These are phyloP conservation scores for Lepidurus apus DNA, from an alignment of 1,140 invertebrate genomes.

Conservation along the genomic window DNA sequence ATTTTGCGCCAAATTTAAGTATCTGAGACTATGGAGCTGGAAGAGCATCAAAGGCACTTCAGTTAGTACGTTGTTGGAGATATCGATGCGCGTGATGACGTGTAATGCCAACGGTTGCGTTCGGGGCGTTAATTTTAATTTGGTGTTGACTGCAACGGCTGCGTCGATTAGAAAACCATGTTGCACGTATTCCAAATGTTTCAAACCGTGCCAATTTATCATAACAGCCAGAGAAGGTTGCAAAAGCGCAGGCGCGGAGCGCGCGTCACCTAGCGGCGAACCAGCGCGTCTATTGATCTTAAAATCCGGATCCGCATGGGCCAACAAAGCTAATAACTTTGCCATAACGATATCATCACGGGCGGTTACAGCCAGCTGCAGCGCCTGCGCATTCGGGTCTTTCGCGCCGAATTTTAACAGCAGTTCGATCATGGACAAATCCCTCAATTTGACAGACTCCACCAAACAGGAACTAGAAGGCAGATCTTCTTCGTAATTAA, in stretches of 20 bases:
- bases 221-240: slow-evolving; percentile 83
- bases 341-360: slow-evolving; percentile 66
- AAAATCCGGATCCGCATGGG: slow-evolving; percentile 68
- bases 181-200: slow-evolving; percentile 58
- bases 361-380: slow-evolving; percentile 62
- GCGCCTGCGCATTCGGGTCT: slow-evolving; percentile 77
- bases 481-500: slow-evolving; percentile 39
- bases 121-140: slow-evolving; percentile 63
- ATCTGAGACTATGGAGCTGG: slow-evolving; percentile 67
- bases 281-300: slow-evolving; percentile 77
- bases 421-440: slow-evolving; percentile 61
- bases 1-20: slow-evolving; percentile 81
- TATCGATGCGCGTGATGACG: slow-evolving; percentile 87
- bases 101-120: slow-evolving; percentile 68
- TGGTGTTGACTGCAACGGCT: slow-evolving; percentile 74
- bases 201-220: slow-evolving; percentile 89
- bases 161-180: slow-evolving; percentile 79
- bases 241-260: slow-evolving; percentile 80
- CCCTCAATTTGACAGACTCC: slow-evolving; percentile 64
- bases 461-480: slow-evolving; percentile 47
- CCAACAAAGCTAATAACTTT: slow-evolving; percentile 69
- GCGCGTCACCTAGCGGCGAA: slow-evolving; percentile 54
- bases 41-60: slow-evolving; percentile 76
- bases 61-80: slow-evolving; percentile 83
- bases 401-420: slow-evolving; percentile 78